Conservation (phyloP, 2,113 vertebrate genomes). For the Sylvia atricapilla region DNA sequence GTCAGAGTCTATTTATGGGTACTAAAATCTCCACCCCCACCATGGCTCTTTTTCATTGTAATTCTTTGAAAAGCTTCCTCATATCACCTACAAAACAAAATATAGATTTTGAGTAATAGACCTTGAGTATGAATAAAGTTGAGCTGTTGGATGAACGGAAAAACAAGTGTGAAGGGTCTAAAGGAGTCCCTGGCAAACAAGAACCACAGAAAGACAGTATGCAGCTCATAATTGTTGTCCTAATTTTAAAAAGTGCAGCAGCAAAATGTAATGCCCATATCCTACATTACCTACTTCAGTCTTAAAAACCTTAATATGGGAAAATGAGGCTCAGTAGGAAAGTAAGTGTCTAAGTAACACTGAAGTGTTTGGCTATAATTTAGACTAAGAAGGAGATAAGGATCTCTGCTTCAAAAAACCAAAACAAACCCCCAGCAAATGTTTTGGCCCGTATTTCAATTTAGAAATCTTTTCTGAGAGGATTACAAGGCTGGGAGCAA, state of each 20-base stretch:
- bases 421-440: background rate
- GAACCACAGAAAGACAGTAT: rapidly evolving
- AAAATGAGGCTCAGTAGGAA: background rate
- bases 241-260: background rate
- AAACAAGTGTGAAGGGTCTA: background rate
- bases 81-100: background rate
- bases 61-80: background rate
- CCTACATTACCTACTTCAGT: rapidly evolving
- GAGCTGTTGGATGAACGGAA: background rate
- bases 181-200: background rate
- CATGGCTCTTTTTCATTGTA: background rate
- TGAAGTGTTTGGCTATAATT: background rate
- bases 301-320: background rate
- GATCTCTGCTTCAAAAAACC: background rate
- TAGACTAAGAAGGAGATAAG: background rate
- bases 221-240: background rate
- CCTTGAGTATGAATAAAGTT: background rate
- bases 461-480: background rate
- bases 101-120: background rate
- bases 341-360: background rate
- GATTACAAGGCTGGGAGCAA: background rate
- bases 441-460: background rate
- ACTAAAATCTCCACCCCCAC: background rate
- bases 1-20: background rate
- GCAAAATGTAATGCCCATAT: background rate